phyloP scores from a whole-genome alignment of 2,797 vertebrate species.

The Sebastes melanostomus region DNA sequence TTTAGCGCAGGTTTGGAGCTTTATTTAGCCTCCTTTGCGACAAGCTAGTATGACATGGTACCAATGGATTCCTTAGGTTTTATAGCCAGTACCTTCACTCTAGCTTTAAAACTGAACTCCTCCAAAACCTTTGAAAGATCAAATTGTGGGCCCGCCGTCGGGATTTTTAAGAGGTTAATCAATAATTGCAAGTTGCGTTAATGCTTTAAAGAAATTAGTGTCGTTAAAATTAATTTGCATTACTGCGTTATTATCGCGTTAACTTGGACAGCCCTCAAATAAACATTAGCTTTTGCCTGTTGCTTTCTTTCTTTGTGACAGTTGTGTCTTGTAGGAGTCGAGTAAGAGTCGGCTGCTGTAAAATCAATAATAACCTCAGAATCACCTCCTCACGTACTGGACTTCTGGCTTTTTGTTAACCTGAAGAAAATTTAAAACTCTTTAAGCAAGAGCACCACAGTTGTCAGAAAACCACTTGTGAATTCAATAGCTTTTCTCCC shows the following conservation, averaged over 20 bases:
- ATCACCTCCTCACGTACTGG: slow-evolving; percentile 3
- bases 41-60: too few species aligned
- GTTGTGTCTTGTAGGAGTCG: background rate
- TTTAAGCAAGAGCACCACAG: slow-evolving; percentile 31
- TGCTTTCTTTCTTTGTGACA: background rate
- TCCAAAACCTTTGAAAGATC: too few species aligned
- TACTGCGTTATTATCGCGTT: too few species aligned
- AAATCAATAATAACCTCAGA: slow-evolving; percentile 13
- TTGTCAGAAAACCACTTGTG: slow-evolving; percentile 60
- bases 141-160: rapidly evolving
- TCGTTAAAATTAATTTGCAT: too few species aligned
- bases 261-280: background rate
- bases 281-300: background rate
- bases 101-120: too few species aligned
- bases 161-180: too few species aligned
- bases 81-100: too few species aligned
- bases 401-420: slow-evolving; percentile 21
- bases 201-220: too few species aligned
- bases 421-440: slow-evolving; percentile 44
- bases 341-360: slow-evolving; percentile 1
- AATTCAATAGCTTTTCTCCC: slow-evolving; percentile 52
- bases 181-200: too few species aligned
- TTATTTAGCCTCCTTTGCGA: too few species aligned
- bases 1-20: too few species aligned
- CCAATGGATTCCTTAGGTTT: too few species aligned